phyloP scores from a whole-genome alignment of 2,797 vertebrate species.

The Clarias laeviceps region DNA sequence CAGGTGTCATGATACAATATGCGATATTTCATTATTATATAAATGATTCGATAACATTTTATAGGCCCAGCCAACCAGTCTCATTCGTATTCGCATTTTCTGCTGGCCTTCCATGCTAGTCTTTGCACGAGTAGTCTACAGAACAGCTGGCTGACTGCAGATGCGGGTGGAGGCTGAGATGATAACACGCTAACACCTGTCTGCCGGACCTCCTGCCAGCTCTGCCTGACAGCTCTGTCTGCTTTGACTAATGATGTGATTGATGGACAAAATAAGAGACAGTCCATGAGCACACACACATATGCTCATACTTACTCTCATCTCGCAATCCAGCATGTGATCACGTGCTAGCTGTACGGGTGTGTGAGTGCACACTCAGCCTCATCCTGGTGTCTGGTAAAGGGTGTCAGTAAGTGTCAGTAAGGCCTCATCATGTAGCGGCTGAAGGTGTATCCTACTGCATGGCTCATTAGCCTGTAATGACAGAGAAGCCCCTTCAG shows the following conservation, averaged over 20 bases:
- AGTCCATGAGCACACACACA: constrained; percentile 69
- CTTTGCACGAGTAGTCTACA: constrained; percentile 51
- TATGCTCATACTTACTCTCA: constrained; percentile 23
- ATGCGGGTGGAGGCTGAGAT: constrained; percentile 68
- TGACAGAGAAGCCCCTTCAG: constrained; percentile 75
- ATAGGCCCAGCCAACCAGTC: neutral
- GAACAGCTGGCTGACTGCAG: constrained; percentile 73
- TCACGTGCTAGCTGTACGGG: constrained; percentile 34
- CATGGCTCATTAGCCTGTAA: constrained; percentile 92
- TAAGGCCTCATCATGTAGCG: constrained; percentile 87
- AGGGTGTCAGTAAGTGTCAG: constrained; percentile 78
- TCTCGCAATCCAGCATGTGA: constrained; percentile 19
- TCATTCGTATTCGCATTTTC: neutral
- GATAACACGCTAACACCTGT: constrained; percentile 81
- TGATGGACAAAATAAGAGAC: constrained; percentile 90
- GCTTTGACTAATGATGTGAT: constrained; percentile 92
- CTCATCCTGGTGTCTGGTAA: constrained; percentile 72
- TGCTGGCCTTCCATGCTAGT: constrained; percentile 13
- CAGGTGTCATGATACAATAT: too few relatives aligned
- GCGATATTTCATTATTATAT: too few relatives aligned
- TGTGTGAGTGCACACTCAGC: constrained; percentile 20
- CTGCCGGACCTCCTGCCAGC: constrained; percentile 72
- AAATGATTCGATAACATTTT: neutral
- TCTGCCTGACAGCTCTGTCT: constrained; percentile 81
- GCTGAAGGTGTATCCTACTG: constrained; percentile 87